These are phyloP conservation scores for Drosophila nikananu DNA, from an alignment of 1,140 invertebrate species.

Conservation along the genomic window DNA sequence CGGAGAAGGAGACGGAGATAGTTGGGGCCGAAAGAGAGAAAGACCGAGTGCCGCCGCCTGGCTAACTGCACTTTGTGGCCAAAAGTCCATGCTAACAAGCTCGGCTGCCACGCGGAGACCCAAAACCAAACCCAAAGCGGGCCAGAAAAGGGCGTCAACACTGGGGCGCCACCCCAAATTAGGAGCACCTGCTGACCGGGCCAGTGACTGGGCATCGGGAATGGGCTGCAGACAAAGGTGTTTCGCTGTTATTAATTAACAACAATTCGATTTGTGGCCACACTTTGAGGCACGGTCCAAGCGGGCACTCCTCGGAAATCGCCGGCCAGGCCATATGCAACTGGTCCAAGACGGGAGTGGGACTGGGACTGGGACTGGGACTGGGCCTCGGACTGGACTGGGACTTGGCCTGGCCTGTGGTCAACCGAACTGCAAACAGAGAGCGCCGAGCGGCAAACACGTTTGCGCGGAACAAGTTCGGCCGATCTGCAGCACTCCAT, in stretches of 20 bases:
- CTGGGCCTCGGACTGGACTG: conserved; percentile 21
- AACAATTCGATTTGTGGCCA: conserved; percentile 80
- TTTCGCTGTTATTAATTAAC: conserved; percentile 79
- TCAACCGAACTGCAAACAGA: conserved; percentile 46
- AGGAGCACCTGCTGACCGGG: conserved; percentile 55
- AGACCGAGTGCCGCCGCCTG: conserved; percentile 8
- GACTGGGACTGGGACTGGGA: conserved; percentile 11
- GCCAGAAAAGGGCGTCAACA: conserved; percentile 67
- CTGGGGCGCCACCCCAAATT: conserved; percentile 74
- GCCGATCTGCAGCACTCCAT: conserved; percentile 52
- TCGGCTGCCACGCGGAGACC: background rate
- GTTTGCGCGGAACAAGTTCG: conserved; percentile 81
- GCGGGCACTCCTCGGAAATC: conserved; percentile 17
- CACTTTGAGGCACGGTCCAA: conserved; percentile 59
- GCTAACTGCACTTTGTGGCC: conserved; percentile 56
- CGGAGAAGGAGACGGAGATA: conserved; percentile 7
- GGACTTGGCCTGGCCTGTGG: conserved; percentile 55
- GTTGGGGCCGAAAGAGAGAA: conserved; percentile 11
- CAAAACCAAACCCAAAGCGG: conserved; percentile 7
- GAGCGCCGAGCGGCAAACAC: conserved; percentile 51
- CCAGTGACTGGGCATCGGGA: conserved; percentile 7
- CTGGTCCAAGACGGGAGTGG: conserved; percentile 37
- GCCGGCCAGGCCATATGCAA: conserved; percentile 35
- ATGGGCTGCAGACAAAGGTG: conserved; percentile 58
- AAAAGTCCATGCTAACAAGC: conserved; percentile 58